phyloP scores from a whole-genome alignment of 2,888 invertebrate species.

The Lacanobia oleracea region DNA sequence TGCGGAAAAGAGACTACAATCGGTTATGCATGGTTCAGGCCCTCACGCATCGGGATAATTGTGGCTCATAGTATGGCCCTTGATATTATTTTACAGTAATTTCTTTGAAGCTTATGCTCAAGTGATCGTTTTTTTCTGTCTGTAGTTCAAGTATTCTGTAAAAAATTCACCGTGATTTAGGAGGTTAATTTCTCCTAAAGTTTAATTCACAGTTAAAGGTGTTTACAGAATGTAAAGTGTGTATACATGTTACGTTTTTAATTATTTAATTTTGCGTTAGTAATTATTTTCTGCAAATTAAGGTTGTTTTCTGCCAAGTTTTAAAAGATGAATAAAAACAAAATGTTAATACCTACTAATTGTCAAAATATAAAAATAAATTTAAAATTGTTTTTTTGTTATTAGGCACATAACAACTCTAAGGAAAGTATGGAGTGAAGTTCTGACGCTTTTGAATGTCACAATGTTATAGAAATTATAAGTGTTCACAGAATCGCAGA shows the following conservation, averaged over 20 bases:
- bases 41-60: not conserved
- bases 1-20: not conserved
- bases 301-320: not conserved
- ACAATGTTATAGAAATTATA: slow-evolving; percentile 39
- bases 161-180: no score
- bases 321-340: no score
- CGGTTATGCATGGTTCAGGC: not conserved
- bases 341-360: no score
- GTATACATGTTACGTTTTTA: slow-evolving; percentile 1
- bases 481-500: slow-evolving; percentile 23
- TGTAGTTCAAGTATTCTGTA: no score
- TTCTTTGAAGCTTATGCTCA: slow-evolving; percentile 4
- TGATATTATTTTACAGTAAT: no score
- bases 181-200: no score
- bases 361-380: no score
- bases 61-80: not conserved
- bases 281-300: slow-evolving; percentile 4
- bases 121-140: not conserved
- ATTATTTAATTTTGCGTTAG: not conserved
- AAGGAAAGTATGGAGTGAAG: not conserved
- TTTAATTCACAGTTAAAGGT: no score
- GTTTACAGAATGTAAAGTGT: no score
- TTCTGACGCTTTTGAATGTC: slow-evolving; percentile 25
- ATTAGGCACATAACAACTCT: slow-evolving; percentile 1
- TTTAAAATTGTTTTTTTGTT: no score